Evolutionary conservation across 2,888 invertebrate species (phyloP).

Genomic region (Lomographa bimaculata): DNA sequence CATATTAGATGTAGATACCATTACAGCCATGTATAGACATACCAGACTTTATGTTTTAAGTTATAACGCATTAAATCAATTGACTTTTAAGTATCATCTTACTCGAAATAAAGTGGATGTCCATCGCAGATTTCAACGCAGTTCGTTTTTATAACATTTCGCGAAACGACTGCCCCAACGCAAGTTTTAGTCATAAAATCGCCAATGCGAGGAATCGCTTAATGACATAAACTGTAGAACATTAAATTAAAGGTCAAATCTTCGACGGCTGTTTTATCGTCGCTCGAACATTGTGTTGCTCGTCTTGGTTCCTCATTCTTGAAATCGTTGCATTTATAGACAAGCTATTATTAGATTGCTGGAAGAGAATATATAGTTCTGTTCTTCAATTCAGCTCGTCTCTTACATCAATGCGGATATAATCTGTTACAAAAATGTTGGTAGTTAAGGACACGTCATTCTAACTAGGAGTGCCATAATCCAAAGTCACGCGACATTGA

Average conservation of each 20-base stretch:
- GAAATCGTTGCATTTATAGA: slow-evolving; percentile 1
- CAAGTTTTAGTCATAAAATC: slow-evolving; percentile 35
- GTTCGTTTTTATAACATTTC: slow-evolving; percentile 10
- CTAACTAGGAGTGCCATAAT: too few relatives aligned
- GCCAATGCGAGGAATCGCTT: slow-evolving; percentile 42
- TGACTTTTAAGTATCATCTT: not conserved
- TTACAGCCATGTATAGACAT: too few relatives aligned
- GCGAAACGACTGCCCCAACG: slow-evolving; percentile 11
- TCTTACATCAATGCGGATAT: too few relatives aligned
- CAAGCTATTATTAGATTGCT: not conserved
- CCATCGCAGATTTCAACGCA: slow-evolving; percentile 4
- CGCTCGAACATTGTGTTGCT: slow-evolving; percentile 19
- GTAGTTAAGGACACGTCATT: too few relatives aligned
- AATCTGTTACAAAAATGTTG: too few relatives aligned
- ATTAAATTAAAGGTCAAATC: slow-evolving; percentile 44
- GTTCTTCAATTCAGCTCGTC: too few relatives aligned
- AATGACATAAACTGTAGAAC: slow-evolving; percentile 41
- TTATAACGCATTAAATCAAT: not conserved
- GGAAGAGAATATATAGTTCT: too few relatives aligned
- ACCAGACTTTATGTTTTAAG: too few relatives aligned
- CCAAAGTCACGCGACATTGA: too few relatives aligned
- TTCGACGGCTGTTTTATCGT: slow-evolving; percentile 38
- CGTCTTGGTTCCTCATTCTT: slow-evolving; percentile 30
- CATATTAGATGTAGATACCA: too few relatives aligned
- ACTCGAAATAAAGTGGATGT: slow-evolving; percentile 5